Base-by-base conservation (phyloP, 1,140 invertebrate genomes). In the Drosophila serrata region DNA sequence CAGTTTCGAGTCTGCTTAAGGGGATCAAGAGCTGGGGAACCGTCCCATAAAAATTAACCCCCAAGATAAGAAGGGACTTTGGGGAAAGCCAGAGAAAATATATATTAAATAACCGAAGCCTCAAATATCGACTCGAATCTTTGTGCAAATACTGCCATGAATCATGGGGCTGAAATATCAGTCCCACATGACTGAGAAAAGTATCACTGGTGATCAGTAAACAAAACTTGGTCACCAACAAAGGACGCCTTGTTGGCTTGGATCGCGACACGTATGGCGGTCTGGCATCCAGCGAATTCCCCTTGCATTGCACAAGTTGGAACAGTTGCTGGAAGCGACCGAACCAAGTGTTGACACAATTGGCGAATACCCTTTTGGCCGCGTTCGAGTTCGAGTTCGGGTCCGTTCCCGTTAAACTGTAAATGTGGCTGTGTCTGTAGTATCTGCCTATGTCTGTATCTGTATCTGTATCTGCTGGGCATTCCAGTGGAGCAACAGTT, bases 401-500 rank as follows among this genome's bases (percentile, higher is more conserved):
- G 45, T 77, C 40, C 63, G 31, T 60, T 77, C 55, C 75, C 63
- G 74, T 77, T 77, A 69, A 77, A 29, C 35, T 31, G 37, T 53
- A 45, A 43, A 56, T 77, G 53, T 72, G 76, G 45, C 61, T 62
- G 64, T 67, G 49, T 27, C 43, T 45, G 55, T 63, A 61, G 55
- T 60, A 64, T 58, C 78, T 73, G 58, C 39, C 3, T 6, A 11
- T 77, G 63, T 24, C 0, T 53, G 63, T 31, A 0, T 53, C 7
- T 35, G 35, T 35, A 33, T 76, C 40, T 73, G n/a, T 67, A 40
- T 79, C 49, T 84, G 65, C 56, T 75, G 72, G 60, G 63, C 85
- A 90, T 88, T 88, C 81, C 84, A 88, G 81, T 64, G 53, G 67
- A 70, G 84, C 84, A 88, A 90, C 76, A 84, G 81, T 81, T 79